Conservation (phyloP, 2,888 invertebrate species). For the Scaptomyza cyrtandrae region DNA sequence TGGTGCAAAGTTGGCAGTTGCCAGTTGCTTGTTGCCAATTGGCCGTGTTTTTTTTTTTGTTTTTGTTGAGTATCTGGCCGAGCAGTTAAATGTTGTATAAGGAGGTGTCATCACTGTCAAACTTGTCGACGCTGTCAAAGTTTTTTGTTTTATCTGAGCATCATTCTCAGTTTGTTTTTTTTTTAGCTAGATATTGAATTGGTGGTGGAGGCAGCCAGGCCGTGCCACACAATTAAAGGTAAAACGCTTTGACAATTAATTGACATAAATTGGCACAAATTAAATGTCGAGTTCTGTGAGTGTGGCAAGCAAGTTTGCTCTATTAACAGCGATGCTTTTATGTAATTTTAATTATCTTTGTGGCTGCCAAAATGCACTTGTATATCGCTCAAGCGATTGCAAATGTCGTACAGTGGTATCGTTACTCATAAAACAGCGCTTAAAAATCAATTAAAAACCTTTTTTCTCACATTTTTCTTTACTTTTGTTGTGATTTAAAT, state of each 20-base stretch:
- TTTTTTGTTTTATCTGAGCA: background rate
- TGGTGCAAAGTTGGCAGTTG: slow-evolving; percentile 6
- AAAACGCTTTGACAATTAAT: slow-evolving; percentile 27
- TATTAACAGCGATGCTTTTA: slow-evolving; percentile 8
- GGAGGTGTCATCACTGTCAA: slow-evolving; percentile 36
- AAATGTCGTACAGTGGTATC: slow-evolving; percentile 1
- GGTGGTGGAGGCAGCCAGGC: background rate
- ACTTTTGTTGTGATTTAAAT: too few relatives aligned
- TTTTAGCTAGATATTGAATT: background rate
- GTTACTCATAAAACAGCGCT: background rate
- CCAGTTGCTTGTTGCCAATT: background rate
- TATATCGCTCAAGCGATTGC: slow-evolving; percentile 1
- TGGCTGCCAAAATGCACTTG: slow-evolving; percentile 27
- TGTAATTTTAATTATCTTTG: slow-evolving; percentile 54
- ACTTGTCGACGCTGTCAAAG: slow-evolving; percentile 32
- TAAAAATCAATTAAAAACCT: too few relatives aligned
- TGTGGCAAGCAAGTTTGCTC: background rate
- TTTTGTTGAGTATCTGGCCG: background rate
- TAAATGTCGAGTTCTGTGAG: slow-evolving; percentile 16
- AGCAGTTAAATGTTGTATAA: slow-evolving; percentile 22
- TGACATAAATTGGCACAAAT: slow-evolving; percentile 26
- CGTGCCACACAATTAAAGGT: slow-evolving; percentile 2
- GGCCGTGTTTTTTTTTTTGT: slow-evolving; percentile 2
- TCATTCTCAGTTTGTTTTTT: background rate
- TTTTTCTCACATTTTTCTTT: background rate